Percentiles rank a stretch among this genome's conserved stretches.
Evolutionary conservation across 92 coral and sea anemone genomes (phyloP).

Genomic region (Chrysogorgia sp.): DNA sequence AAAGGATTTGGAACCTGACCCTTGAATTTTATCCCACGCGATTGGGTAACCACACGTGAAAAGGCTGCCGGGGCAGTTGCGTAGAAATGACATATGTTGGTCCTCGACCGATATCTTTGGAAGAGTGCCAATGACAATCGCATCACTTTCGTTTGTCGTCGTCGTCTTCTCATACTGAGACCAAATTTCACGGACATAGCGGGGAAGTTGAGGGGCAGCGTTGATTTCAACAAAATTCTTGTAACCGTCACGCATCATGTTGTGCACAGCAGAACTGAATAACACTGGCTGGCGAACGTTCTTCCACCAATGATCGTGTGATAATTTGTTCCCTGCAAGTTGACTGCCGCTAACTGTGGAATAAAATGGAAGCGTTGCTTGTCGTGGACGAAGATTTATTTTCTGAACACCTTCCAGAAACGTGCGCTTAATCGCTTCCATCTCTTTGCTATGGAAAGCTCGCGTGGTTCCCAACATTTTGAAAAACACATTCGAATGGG

Average conservation of each 20-base stretch:
- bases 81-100: slow-evolving; percentile 74
- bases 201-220: slow-evolving; percentile 69
- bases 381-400: slow-evolving; percentile 47
- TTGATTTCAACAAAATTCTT: slow-evolving; percentile 69
- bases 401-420: slow-evolving; percentile 47
- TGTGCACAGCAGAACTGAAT: slow-evolving; percentile 64
- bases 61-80: slow-evolving; percentile 70
- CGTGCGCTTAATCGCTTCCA: slow-evolving; percentile 66
- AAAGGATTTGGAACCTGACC: slow-evolving; percentile 53
- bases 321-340: slow-evolving; percentile 39
- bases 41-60: slow-evolving; percentile 71
- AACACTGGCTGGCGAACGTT: slow-evolving; percentile 74
- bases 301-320: slow-evolving; percentile 80
- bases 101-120: slow-evolving; percentile 60
- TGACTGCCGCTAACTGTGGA: slow-evolving; percentile 80
- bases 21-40: slow-evolving; percentile 68
- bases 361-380: slow-evolving; percentile 72
- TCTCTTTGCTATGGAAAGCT: slow-evolving; percentile 84
- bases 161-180: slow-evolving; percentile 12
- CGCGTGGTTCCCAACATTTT: slow-evolving; percentile 69
- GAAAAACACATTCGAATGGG: slow-evolving; percentile 60
- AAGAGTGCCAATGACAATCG: slow-evolving; percentile 57
- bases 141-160: not conserved
- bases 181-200: slow-evolving; percentile 68
- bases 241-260: slow-evolving; percentile 71